phyloP scores from a whole-genome alignment of 2,797 vertebrate species.

The Aeoliscus strigatus region DNA sequence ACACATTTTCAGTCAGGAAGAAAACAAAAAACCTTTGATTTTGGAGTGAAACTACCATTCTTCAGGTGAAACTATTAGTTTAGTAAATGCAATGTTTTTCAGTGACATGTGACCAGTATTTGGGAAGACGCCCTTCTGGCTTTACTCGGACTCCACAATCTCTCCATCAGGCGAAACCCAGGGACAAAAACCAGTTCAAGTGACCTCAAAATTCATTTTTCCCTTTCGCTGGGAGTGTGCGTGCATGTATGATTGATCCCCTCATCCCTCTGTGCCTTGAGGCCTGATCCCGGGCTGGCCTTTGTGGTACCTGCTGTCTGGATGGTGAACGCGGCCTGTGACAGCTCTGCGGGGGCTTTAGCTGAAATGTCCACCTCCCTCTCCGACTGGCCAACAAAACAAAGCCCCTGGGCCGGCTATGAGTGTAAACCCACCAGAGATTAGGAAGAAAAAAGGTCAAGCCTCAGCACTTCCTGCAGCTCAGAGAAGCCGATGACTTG shows the following conservation, averaged over 20 bases:
- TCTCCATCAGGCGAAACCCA: background rate
- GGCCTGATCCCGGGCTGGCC: slow-evolving; percentile 7
- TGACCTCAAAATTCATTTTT: background rate
- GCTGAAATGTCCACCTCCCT: slow-evolving; percentile 19
- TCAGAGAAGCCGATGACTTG: slow-evolving; percentile 57
- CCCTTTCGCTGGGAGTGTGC: background rate
- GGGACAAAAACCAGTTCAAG: background rate
- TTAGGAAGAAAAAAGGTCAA: slow-evolving; percentile 25
- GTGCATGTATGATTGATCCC: slow-evolving; percentile 2
- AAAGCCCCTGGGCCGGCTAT: slow-evolving; percentile 17
- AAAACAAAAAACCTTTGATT: too few species aligned
- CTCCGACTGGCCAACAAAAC: slow-evolving; percentile 30
- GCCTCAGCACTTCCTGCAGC: slow-evolving; percentile 46
- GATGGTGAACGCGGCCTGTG: slow-evolving; percentile 18
- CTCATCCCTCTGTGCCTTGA: background rate
- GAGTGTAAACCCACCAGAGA: slow-evolving; percentile 38
- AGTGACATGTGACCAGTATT: too few species aligned
- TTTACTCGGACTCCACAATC: too few species aligned
- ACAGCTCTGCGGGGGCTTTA: slow-evolving; percentile 20
- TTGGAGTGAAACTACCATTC: too few species aligned
- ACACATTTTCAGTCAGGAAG: too few species aligned
- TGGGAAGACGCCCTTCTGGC: too few species aligned
- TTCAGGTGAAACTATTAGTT: too few species aligned
- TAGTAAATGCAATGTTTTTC: too few species aligned
- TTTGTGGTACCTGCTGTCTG: slow-evolving; percentile 9